phyloP scores from a whole-genome alignment of 2,888 invertebrate genomes.

The Opisthograptis luteolata region DNA sequence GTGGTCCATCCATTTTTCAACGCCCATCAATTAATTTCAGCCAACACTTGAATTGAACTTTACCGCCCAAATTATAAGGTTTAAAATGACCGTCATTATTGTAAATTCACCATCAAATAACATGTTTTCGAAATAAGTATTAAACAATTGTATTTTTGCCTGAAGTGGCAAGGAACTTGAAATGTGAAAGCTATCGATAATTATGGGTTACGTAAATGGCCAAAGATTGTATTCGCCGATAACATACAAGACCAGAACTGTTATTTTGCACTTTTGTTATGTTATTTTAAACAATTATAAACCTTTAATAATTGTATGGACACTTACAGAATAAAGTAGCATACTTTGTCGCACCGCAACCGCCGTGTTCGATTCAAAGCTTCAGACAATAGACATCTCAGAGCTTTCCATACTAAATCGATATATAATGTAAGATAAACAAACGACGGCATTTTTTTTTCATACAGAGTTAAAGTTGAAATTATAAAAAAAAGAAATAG shows the following conservation, averaged over 20 bases:
- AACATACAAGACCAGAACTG: slow-evolving; percentile 3
- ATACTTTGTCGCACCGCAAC: too few species aligned
- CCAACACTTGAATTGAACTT: slow-evolving; percentile 7
- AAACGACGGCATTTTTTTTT: too few species aligned
- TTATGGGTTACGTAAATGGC: slow-evolving; percentile 45
- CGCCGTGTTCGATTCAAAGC: too few species aligned
- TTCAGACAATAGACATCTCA: too few species aligned
- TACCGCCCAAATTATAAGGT: slow-evolving; percentile 9
- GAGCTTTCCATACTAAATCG: too few species aligned
- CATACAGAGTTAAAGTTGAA: too few species aligned
- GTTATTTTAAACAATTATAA: background rate
- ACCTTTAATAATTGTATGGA: too few species aligned
- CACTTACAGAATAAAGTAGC: too few species aligned
- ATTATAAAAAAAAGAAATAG: too few species aligned
- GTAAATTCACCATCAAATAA: slow-evolving; percentile 25
- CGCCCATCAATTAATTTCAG: slow-evolving; percentile 31
- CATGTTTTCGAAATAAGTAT: slow-evolving; percentile 21
- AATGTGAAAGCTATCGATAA: slow-evolving; percentile 64
- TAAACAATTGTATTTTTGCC: slow-evolving; percentile 17
- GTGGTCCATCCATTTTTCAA: slow-evolving; percentile 22
- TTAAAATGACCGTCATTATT: slow-evolving; percentile 18
- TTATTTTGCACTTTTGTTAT: slow-evolving; percentile 1
- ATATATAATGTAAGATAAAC: too few species aligned
- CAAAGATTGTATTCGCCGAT: slow-evolving; percentile 11
- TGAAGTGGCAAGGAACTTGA: slow-evolving; percentile 44